These are phyloP conservation scores for Cybosia mesomella DNA, from an alignment of 2,888 invertebrate species.

Conservation along the genomic window DNA sequence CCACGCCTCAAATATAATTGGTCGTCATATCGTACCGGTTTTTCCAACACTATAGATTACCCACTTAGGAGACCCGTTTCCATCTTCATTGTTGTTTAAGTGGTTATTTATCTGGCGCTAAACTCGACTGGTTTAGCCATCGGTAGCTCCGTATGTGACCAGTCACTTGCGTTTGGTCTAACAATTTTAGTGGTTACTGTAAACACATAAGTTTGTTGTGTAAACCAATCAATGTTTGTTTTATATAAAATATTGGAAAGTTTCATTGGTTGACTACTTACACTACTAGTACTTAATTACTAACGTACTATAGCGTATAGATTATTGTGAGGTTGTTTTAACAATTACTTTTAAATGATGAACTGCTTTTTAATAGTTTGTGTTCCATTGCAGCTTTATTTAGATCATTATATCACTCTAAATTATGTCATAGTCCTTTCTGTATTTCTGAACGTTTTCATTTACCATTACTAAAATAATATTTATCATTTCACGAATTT, in stretches of 20 bases:
- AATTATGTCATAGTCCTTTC: background rate
- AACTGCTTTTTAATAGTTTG: no score
- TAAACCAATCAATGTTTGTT: conserved; percentile 6
- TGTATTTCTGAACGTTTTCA: background rate
- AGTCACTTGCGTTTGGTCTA: conserved; percentile 12
- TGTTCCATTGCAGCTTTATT: no score
- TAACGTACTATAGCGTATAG: no score
- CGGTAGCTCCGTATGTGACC: conserved; percentile 14
- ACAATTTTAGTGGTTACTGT: conserved; percentile 17
- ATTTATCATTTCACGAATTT: background rate
- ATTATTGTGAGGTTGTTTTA: no score
- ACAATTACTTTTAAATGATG: no score
- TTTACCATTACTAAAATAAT: background rate
- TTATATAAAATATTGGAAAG: conserved; percentile 11
- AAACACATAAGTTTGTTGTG: conserved; percentile 16
- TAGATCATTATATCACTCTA: background rate
- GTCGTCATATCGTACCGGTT: conserved; percentile 52
- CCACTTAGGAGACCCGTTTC: conserved; percentile 53
- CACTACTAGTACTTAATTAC: no score
- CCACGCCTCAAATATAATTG: conserved; percentile 59
- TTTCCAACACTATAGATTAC: conserved; percentile 45
- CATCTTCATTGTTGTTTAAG: conserved; percentile 48
- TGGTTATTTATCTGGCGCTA: conserved; percentile 56
- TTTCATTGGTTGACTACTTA: background rate
- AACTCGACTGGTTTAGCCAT: conserved; percentile 52